Evolutionary conservation across 2,888 invertebrate species (phyloP).

Genomic region (Sthenelais limicola): DNA sequence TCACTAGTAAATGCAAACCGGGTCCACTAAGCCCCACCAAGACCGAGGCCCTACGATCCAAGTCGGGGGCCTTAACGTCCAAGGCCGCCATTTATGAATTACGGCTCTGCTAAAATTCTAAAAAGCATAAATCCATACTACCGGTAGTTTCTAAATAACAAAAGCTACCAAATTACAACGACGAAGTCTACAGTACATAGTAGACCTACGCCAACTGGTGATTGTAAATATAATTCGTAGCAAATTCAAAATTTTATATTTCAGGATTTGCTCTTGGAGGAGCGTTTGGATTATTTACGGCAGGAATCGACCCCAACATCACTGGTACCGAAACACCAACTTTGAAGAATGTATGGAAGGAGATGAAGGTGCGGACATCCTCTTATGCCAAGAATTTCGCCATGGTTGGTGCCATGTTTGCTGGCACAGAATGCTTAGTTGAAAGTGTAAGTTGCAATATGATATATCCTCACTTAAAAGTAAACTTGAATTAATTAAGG

Average conservation of each 20-base stretch:
- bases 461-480: background rate
- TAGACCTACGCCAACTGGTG: too few species aligned
- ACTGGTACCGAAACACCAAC: constrained; percentile 82
- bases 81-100: too few species aligned
- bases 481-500: too few species aligned
- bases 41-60: too few species aligned
- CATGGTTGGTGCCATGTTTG: constrained; percentile 93
- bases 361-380: constrained; percentile 92
- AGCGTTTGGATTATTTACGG: constrained; percentile 95
- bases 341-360: constrained; percentile 87
- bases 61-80: too few species aligned
- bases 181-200: too few species aligned
- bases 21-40: too few species aligned
- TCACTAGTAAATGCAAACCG: too few species aligned
- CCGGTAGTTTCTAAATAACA: too few species aligned
- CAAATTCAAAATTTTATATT: constrained; percentile 50
- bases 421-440: constrained; percentile 94
- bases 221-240: background rate
- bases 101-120: too few species aligned
- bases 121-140: too few species aligned
- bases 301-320: constrained; percentile 92
- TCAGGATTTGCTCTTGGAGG: constrained; percentile 94
- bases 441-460: constrained; percentile 81
- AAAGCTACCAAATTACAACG: too few species aligned
- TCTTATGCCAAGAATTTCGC: constrained; percentile 99